Evolutionary conservation across 2,888 invertebrate genomes (phyloP), one percentile per base, ranked within the genome.

Genomic region (Epinotia nisella): DNA sequence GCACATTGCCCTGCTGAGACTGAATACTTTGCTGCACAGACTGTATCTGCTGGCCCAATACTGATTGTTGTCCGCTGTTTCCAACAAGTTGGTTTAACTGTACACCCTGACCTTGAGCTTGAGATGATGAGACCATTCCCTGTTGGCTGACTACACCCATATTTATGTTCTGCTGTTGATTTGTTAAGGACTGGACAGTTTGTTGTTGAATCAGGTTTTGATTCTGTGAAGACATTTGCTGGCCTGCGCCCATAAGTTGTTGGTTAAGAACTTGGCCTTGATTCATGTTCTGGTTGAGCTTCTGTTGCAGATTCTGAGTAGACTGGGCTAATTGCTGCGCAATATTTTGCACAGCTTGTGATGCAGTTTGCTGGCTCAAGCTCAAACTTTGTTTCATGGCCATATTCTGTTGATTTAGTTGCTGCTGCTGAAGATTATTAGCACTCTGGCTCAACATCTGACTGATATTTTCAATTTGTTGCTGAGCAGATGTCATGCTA

Each of bases 381-480:
- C 88, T 92, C 70, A 93, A 80, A 58, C 86, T 87, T 76, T 92
- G 92, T 75, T 94, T 94, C 89, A 92, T 91, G 3, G 90, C 89
- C 82, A 93, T 81, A 71, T 89, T 93, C 70, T 93, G 93, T 72
- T 92, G 92, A 75, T 88, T 90, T 13, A 91, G 75, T 76, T 93
- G 94, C 68, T 90, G 87, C 73, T 91, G 94, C 76, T 93, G 92
- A 59, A 94, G 80, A 73, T 92, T 93, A 76, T 92, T 93, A 15
- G 93, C 92, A 82, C 92, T 93, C 73, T 93, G 93, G 78, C 93
- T 93, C 45, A 93, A 80, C 93, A 93, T 93, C 78, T 95, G 95
- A 58, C 94, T 94, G 21, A 95, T 95, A 60, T 95, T 92, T 78
- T 95, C 95, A 83, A 95, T 95, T 77, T 95, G 94, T 77, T 95